Conservation (phyloP, 2,113 vertebrate genomes). For the Cynopterus brachyotis region DNA sequence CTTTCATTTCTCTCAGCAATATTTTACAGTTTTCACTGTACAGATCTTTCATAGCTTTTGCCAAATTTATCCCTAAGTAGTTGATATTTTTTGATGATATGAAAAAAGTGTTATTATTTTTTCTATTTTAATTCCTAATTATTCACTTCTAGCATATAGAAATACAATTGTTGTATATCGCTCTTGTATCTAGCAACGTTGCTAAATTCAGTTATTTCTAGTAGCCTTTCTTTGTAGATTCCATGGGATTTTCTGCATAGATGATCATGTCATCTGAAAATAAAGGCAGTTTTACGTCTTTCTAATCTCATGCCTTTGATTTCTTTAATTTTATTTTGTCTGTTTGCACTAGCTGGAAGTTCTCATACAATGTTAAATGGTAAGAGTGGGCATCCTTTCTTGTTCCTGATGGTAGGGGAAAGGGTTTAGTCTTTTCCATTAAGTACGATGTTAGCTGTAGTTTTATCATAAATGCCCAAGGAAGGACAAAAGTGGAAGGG, state of each 20-base stretch:
- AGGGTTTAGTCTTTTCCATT: background rate
- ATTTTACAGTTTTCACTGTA: background rate
- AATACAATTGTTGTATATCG: background rate
- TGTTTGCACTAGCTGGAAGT: background rate
- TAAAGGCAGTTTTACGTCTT: background rate
- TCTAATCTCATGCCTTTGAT: background rate
- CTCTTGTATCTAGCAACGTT: background rate
- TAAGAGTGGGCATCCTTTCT: background rate
- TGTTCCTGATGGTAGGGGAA: background rate
- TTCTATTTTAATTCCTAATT: background rate
- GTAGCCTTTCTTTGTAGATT: background rate
- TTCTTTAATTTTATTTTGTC: background rate
- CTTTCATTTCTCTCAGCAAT: background rate
- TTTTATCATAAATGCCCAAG: background rate
- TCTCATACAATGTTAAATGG: background rate
- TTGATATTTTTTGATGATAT: background rate
- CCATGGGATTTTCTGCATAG: background rate
- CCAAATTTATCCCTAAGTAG: background rate
- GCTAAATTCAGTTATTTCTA: background rate
- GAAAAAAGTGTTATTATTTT: background rate
- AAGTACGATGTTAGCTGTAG: background rate
- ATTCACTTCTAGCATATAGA: background rate
- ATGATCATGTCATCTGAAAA: background rate
- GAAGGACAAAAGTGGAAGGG: background rate
- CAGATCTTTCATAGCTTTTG: background rate